Percentiles rank a stretch among this genome's conserved stretches.
These are phyloP conservation scores for Dryomyza anilis DNA, from an alignment of 2,888 invertebrate species.

Conservation along the genomic window DNA sequence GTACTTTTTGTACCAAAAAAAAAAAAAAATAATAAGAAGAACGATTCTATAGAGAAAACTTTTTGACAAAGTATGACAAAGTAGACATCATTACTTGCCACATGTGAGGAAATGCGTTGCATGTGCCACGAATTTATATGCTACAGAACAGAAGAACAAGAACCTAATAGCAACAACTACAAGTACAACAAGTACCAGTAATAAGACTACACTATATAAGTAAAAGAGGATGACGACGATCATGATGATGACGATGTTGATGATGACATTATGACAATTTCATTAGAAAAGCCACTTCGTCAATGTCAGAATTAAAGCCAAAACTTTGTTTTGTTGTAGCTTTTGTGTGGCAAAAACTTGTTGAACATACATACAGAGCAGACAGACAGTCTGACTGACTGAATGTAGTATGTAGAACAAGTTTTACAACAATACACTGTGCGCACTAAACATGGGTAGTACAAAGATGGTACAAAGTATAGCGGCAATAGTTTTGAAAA, in stretches of 20 bases:
- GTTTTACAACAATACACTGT: not conserved
- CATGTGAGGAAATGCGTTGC: conserved; percentile 17
- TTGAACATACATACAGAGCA: conserved; percentile 7
- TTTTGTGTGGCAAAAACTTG: conserved; percentile 22
- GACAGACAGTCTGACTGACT: not conserved
- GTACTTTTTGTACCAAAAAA: too few relatives aligned
- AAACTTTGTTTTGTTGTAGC: conserved; percentile 28
- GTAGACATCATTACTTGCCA: conserved; percentile 21
- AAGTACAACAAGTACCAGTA: not conserved
- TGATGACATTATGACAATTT: conserved; percentile 51
- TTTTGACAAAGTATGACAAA: too few relatives aligned
- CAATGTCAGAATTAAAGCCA: conserved; percentile 49
- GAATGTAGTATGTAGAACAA: not conserved
- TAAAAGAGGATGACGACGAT: not conserved
- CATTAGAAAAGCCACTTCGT: conserved; percentile 57
- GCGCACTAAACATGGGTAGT: not conserved
- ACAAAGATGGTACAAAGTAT: not conserved
- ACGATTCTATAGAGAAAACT: too few relatives aligned
- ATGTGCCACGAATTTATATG: conserved; percentile 12
- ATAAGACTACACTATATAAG: not conserved
- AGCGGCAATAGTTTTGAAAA: too few relatives aligned
- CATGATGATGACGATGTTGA: not conserved
- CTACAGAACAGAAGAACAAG: too few relatives aligned
- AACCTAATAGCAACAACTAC: conserved; percentile 2
- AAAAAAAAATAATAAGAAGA: too few relatives aligned